Percentiles rank a stretch among this genome's conserved stretches.
These are phyloP conservation scores for Allochrocebus solatus DNA, from an alignment of 2,797 vertebrate genomes.

Conservation along the genomic window DNA sequence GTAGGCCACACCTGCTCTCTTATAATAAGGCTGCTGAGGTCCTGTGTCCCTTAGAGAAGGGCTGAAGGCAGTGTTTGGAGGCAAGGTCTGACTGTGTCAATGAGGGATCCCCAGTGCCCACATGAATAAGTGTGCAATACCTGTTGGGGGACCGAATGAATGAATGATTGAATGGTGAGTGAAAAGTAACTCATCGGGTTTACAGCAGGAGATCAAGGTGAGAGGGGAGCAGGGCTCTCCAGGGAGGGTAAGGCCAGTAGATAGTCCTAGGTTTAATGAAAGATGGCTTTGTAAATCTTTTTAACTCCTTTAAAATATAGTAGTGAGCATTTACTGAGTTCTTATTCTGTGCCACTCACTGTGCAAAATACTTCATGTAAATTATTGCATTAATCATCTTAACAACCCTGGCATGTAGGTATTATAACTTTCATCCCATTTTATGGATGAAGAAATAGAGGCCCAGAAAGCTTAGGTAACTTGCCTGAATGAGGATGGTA, in stretches of 20 bases:
- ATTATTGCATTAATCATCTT: conserved; percentile 39
- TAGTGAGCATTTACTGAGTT: not conserved
- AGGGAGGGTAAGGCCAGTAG: not conserved
- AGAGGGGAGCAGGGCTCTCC: not conserved
- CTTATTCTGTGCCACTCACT: conserved; percentile 33
- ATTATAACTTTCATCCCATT: conserved; percentile 56
- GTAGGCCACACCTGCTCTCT: not conserved
- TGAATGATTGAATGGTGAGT: not conserved
- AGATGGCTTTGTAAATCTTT: not conserved
- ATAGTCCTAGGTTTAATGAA: not conserved
- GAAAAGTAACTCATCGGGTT: not conserved
- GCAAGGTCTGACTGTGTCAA: not conserved
- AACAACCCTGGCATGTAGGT: not conserved
- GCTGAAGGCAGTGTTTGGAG: not conserved
- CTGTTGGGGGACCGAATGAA: not conserved
- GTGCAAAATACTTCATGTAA: conserved; percentile 14
- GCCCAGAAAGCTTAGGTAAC: conserved; percentile 58
- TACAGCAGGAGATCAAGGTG: not conserved
- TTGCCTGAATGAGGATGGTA: not conserved
- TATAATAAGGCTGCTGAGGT: not conserved
- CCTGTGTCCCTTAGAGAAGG: not conserved
- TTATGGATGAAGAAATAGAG: conserved; percentile 48
- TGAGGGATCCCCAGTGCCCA: not conserved
- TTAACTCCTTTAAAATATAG: conserved; percentile 46
- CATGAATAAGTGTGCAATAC: not conserved